phyloP scores from a whole-genome alignment of 2,888 invertebrate species.

The Tachystola acroxantha region DNA sequence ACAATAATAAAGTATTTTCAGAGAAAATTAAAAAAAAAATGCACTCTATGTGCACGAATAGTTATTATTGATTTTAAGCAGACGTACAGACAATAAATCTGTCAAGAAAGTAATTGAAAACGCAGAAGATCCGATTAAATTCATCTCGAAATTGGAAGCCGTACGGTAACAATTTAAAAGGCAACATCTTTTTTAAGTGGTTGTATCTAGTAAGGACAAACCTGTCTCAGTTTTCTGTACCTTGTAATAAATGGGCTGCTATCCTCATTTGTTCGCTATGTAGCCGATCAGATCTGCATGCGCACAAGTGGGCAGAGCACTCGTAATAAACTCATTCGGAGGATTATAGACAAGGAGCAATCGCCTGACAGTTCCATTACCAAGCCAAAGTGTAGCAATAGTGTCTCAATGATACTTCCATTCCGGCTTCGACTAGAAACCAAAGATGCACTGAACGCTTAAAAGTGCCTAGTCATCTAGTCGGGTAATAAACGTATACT shows the following conservation, averaged over 20 bases:
- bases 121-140: background rate
- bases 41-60: too few species aligned
- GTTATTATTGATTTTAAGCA: too few species aligned
- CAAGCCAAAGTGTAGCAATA: constrained; percentile 46
- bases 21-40: too few species aligned
- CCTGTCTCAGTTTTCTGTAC: constrained; percentile 25
- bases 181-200: too few species aligned
- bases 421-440: too few species aligned
- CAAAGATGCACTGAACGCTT: too few species aligned
- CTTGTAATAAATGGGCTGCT: constrained; percentile 31
- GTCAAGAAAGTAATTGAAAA: background rate
- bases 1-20: too few species aligned
- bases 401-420: too few species aligned
- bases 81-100: too few species aligned
- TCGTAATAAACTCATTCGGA: constrained; percentile 64
- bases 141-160: too few species aligned
- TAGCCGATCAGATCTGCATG: constrained; percentile 35
- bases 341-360: constrained; percentile 60
- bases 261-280: constrained; percentile 33
- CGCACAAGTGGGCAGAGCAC: constrained; percentile 45
- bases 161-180: background rate
- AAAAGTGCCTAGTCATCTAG: too few species aligned
- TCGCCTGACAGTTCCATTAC: constrained; percentile 69
- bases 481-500: too few species aligned
- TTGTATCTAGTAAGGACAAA: constrained; percentile 16